A percentile compares a stretch with the other conserved stretches of the same genome.
phyloP scores from a whole-genome alignment of 1,140 invertebrate species.

The Lasioglossum baleicum region DNA sequence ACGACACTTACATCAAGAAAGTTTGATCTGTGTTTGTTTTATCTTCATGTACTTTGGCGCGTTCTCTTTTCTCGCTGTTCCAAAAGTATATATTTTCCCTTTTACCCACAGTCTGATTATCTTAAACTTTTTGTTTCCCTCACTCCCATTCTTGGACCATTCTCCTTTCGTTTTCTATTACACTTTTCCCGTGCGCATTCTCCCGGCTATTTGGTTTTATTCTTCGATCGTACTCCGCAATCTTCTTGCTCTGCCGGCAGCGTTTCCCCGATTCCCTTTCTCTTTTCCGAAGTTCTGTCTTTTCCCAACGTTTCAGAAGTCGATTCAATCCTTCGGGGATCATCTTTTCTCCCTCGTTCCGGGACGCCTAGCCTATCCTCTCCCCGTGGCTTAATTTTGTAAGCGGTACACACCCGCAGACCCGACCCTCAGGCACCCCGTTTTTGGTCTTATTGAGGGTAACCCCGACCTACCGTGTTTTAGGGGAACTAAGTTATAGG shows the following conservation, averaged over 20 bases:
- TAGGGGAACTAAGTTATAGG: not conserved
- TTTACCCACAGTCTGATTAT: no score
- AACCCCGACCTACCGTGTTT: not conserved
- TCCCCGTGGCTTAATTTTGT: not conserved
- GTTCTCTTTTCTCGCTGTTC: no score
- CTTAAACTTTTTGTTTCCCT: not conserved
- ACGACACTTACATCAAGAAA: no score
- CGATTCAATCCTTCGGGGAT: slow-evolving; percentile 1
- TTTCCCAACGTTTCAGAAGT: not conserved
- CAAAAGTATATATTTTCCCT: no score
- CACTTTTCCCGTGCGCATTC: not conserved
- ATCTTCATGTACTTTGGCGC: no score
- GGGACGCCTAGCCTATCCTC: not conserved
- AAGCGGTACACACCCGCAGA: not conserved
- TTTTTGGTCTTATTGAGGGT: slow-evolving; percentile 6
- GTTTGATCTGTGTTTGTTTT: no score
- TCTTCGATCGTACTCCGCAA: not conserved
- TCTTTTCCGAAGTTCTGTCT: not conserved
- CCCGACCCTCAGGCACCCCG: not conserved
- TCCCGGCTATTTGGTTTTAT: not conserved
- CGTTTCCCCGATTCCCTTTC: slow-evolving; percentile 1
- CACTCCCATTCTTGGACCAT: not conserved
- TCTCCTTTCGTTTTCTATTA: not conserved
- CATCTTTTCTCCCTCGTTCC: slow-evolving; percentile 5
- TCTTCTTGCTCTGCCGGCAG: not conserved